Base-by-base conservation (phyloP, 2,888 invertebrate genomes). In the Smittia sp. region DNA sequence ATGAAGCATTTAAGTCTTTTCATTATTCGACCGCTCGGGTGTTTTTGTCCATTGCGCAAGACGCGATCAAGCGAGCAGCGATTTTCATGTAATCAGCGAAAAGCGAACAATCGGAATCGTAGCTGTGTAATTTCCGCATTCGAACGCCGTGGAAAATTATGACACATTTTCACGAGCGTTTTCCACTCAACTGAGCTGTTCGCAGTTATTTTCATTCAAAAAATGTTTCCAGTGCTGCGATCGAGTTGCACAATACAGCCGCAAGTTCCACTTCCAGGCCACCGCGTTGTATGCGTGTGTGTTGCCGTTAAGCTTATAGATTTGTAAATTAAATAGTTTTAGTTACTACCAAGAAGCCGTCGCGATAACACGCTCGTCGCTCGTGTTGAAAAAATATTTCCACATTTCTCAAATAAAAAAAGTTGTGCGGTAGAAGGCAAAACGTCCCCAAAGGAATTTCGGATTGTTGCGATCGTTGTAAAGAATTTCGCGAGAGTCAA, bases 291-390 rank as follows among this genome's bases (percentile, higher is more conserved):
- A 9, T 58, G 22, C 22, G 63, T 63, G 7, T 63, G 25, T 27
- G 25, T 27, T n/a, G 13, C 27, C n/a, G 58, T 24, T 22, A 20
- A 58, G 24, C 22, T 15, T 63, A 15, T 63, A 20, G 22, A 22
- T 63, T 63, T 63, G 63, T 63, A 63, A 63, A 63, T n/a, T n/a
- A 63, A 24, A 63, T 63, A 63, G 63, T 63, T 63, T 58, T 63
- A 63, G 63, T 63, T 27, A 63, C 63, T 63, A 63, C 63, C 25
- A 63, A 63, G 63, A 63, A 63, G 63, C 22, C 13, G 63, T 63
- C 25, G 63, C 63, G 63, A 27, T 27, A 27, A 25, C 63, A 63
- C 63, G 20, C 63, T 18, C 15, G n/a, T 24, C 63, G 63, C 27
- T 63, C 25, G 58, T 3, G 9, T 63, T 20, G 15, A 20, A 20